Conservation (phyloP, 2,888 invertebrate species). For the Scaptomyza reducta region DNA sequence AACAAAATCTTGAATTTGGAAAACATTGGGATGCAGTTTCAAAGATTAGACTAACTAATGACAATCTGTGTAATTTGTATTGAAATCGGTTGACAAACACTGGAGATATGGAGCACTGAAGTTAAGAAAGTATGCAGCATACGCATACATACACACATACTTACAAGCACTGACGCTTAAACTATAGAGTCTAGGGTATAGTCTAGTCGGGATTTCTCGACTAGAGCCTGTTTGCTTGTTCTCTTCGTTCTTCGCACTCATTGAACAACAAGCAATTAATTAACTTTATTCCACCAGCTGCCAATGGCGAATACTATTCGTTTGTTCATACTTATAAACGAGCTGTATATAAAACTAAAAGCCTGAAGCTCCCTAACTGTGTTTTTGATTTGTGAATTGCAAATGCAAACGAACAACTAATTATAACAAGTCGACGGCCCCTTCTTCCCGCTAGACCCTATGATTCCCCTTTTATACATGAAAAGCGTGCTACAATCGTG, state of each 20-base stretch:
- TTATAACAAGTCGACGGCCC: not conserved
- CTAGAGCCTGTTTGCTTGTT: too few species aligned
- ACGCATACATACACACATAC: too few species aligned
- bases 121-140: too few species aligned
- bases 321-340: not conserved
- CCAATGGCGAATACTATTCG: not conserved
- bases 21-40: too few species aligned
- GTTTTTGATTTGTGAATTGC: conserved; percentile 5
- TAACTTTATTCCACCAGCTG: conserved; percentile 20
- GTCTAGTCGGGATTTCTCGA: too few species aligned
- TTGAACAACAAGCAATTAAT: conserved; percentile 18
- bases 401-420: conserved; percentile 12
- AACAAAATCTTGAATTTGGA: too few species aligned
- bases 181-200: too few species aligned
- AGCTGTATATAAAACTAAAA: not conserved
- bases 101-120: too few species aligned
- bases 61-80: too few species aligned
- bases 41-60: too few species aligned
- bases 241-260: not conserved
- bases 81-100: too few species aligned
- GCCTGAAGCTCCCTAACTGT: not conserved
- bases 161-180: too few species aligned
- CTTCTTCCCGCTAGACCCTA: not conserved
- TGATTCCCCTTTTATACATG: not conserved
- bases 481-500: conserved; percentile 4